phyloP scores from a whole-genome alignment of 2,888 invertebrate genomes.

The Drosophila basisetae region DNA sequence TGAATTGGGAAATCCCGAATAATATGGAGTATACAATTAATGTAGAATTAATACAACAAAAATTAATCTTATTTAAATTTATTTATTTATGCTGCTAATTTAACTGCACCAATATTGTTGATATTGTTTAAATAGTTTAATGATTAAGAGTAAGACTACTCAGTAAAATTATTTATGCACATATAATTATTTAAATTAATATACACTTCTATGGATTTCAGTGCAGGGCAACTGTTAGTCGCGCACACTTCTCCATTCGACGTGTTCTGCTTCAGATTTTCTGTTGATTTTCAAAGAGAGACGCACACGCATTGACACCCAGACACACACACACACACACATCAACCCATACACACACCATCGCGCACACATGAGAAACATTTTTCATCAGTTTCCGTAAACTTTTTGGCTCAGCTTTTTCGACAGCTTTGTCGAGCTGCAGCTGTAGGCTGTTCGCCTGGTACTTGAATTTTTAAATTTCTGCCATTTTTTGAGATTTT shows the following conservation, averaged over 20 bases:
- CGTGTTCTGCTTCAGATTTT: conserved; percentile 16
- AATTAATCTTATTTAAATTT: not conserved
- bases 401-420: conserved; percentile 30
- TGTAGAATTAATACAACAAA: not conserved
- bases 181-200: not conserved
- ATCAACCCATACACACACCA: not conserved
- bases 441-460: conserved; percentile 53
- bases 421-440: conserved; percentile 38
- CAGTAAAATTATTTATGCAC: not conserved
- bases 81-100: not conserved
- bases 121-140: not conserved
- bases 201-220: not conserved
- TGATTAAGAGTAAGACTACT: not conserved
- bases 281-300: not conserved
- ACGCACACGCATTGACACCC: conserved; percentile 1
- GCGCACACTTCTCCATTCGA: fast-evolving
- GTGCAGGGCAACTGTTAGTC: conserved; percentile 1
- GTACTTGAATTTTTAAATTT: conserved; percentile 61
- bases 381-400: conserved; percentile 47
- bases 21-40: not conserved
- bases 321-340: not conserved
- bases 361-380: conserved; percentile 14
- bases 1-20: not conserved
- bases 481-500: conserved; percentile 38
- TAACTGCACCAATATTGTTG: not conserved